phyloP scores from a whole-genome alignment of 2,113 vertebrate species.

The Gnathonemus echidnorhynchus region DNA sequence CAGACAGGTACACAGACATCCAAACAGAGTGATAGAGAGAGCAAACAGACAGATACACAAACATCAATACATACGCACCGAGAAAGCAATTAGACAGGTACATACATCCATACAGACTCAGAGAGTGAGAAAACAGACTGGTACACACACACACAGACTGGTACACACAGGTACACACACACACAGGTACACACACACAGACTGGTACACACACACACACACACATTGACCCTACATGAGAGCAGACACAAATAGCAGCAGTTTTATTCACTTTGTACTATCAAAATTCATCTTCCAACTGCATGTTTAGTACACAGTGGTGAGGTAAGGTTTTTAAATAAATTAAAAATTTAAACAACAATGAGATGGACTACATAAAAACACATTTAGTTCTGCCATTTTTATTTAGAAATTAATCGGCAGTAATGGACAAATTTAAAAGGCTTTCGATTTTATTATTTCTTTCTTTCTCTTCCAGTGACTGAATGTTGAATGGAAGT shows the following conservation, averaged over 20 bases:
- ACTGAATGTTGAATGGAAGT: neutral
- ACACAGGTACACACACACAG: neutral
- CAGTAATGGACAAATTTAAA: neutral
- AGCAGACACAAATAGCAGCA: neutral
- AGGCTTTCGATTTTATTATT: neutral
- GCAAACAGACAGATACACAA: neutral
- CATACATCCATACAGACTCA: neutral
- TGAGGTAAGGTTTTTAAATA: neutral
- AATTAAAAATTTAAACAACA: neutral
- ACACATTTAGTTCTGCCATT: neutral
- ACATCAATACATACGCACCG: neutral
- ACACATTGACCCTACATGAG: neutral
- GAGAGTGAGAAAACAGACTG: neutral
- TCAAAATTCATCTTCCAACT: neutral
- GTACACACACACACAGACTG: neutral
- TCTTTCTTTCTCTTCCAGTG: neutral
- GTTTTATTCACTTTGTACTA: neutral
- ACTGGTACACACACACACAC: neutral
- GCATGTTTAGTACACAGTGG: neutral
- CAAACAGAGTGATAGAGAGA: neutral
- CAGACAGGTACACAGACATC: neutral
- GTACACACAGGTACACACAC: neutral
- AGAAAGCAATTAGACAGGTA: neutral
- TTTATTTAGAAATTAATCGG: neutral
- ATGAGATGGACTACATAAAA: neutral